phyloP scores from a whole-genome alignment of 1,140 invertebrate genomes.

The Parasteatoda tepidariorum region DNA sequence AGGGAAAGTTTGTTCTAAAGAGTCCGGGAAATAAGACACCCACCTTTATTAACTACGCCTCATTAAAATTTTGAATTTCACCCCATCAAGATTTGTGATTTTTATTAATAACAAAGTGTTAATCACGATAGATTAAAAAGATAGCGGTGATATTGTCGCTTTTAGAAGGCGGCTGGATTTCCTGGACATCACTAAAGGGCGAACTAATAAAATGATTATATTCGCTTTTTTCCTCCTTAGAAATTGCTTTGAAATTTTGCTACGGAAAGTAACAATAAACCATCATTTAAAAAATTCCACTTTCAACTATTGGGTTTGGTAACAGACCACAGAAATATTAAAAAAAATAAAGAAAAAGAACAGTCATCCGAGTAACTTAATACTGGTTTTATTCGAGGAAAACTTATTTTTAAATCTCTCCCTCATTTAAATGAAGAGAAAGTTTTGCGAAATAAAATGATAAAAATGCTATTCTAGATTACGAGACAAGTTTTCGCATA shows the following conservation, averaged over 20 bases:
- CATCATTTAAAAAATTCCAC: no score
- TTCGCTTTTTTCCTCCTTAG: not conserved
- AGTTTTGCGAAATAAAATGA: not conserved
- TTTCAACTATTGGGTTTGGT: not conserved
- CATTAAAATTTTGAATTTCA: not conserved
- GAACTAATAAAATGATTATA: not conserved
- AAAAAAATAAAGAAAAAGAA: not conserved
- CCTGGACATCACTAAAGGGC: not conserved
- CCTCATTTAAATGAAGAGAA: slow-evolving; percentile 57
- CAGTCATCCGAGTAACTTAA: slow-evolving; percentile 1
- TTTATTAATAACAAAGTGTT: not conserved
- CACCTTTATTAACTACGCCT: not conserved
- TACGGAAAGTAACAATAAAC: slow-evolving; percentile 8
- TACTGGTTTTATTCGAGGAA: not conserved
- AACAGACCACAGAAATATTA: not conserved
- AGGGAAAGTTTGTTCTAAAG: not conserved
- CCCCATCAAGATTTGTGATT: not conserved
- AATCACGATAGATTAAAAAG: not conserved
- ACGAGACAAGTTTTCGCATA: no score
- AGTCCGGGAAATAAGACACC: not conserved
- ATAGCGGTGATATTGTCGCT: not conserved
- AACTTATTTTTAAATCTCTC: not conserved
- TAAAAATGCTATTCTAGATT: not conserved
- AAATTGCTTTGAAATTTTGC: not conserved
- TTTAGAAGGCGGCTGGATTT: not conserved